phyloP scores from a whole-genome alignment of 2,113 vertebrate genomes.

The Meriones unguiculatus region DNA sequence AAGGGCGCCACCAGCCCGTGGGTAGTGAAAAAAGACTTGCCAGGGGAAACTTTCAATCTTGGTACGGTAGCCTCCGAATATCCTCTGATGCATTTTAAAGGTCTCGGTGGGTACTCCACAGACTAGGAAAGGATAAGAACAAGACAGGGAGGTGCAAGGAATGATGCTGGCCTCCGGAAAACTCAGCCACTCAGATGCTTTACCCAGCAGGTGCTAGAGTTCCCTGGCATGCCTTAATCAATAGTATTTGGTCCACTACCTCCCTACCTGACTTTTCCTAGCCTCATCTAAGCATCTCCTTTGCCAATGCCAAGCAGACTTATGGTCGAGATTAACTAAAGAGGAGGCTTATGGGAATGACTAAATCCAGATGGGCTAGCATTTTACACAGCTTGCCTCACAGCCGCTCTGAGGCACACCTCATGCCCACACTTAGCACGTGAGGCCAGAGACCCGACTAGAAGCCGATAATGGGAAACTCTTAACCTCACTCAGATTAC shows the following conservation, averaged over 20 bases:
- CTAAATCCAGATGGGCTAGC: background rate
- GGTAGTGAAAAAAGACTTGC: conserved; percentile 84
- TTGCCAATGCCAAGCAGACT: background rate
- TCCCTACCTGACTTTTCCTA: background rate
- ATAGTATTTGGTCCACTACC: background rate
- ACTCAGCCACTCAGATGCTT: background rate
- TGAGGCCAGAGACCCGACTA: background rate
- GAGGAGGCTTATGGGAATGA: background rate
- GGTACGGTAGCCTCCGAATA: conserved; percentile 84
- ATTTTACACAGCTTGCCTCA: background rate
- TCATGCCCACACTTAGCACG: background rate
- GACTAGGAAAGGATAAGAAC: conserved; percentile 78
- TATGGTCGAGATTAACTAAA: background rate
- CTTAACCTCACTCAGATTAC: background rate
- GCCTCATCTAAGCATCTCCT: background rate
- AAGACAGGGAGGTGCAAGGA: background rate
- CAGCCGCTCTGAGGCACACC: no score
- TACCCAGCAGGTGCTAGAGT: background rate
- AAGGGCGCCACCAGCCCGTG: conserved; percentile 85
- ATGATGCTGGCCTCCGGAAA: background rate
- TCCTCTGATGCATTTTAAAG: conserved; percentile 59
- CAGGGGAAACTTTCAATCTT: conserved; percentile 87
- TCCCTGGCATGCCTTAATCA: background rate
- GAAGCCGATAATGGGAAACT: background rate
- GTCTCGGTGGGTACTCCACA: conserved; percentile 84